phyloP scores from a whole-genome alignment of 1,140 invertebrate genomes.

The Wasmannia auropunctata region DNA sequence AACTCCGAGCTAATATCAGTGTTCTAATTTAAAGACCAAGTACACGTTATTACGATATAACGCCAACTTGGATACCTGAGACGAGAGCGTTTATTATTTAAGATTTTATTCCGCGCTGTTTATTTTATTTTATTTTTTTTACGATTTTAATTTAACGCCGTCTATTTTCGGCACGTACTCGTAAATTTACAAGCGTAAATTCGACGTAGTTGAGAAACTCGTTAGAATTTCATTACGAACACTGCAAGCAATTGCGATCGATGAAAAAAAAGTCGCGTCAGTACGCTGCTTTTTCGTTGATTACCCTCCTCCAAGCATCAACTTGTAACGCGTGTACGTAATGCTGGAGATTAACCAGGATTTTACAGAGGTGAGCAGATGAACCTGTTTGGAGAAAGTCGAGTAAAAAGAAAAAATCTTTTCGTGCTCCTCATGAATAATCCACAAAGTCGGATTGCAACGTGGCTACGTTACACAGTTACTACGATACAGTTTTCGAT shows the following conservation, averaged over 20 bases:
- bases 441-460: neutral
- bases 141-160: neutral
- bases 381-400: neutral
- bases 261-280: neutral
- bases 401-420: neutral
- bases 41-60: neutral
- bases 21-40: neutral
- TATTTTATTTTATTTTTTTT: too few relatives aligned
- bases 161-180: neutral
- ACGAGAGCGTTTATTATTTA: neutral
- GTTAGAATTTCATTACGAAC: neutral
- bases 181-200: neutral
- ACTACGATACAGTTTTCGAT: constrained; percentile 1
- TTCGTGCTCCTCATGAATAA: neutral
- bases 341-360: neutral
- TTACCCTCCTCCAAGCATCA: neutral
- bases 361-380: neutral
- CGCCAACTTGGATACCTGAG: neutral
- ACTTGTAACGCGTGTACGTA: neutral
- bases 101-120: neutral
- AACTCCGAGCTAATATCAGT: neutral
- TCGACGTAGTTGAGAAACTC: neutral
- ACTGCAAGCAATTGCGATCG: neutral
- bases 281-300: neutral
- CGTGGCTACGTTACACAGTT: neutral